Evolutionary conservation across 1,140 invertebrate species (phyloP), one percentile per base, ranked within the genome.

Genomic region (Drosophila orosa): DNA sequence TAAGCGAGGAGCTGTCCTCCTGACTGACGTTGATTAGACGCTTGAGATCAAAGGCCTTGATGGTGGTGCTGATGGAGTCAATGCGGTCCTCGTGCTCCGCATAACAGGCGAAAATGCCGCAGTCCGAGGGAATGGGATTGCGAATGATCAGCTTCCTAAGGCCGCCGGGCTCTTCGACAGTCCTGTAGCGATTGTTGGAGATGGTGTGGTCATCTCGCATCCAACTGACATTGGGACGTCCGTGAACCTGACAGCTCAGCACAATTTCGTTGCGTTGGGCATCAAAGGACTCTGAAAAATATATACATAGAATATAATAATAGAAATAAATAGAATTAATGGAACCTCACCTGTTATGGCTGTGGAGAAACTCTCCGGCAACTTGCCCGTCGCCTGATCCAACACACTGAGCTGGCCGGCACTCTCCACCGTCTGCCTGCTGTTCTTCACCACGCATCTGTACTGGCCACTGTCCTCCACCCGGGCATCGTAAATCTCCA

Each of bases 191-290:
- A 29, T 93, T 93, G 52, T 92, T 90, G n/a, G 94, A 85, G 31
- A 94, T 89, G 48, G 93, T 90, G 54, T 89, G 82, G 35, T 94
- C 94, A 74, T 96, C 94, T 73, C 95, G 95, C 54, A 94, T 90
- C 95, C 95, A 96, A 22, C 94, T 94, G 25, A 96, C 92, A 22
- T 86, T 92, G 13, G 95, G 94, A 62, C 94, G 92, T 37, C 94
- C 94, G 54, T 93, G 93, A 2, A 96, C 92, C 54, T 93, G 92
- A 71, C 95, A 96, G 79, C 95, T 94, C 33, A 96, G 86, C 13
- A 93, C 91, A 27, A 95, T 90, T 81, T 95, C 94, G 78, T 95
- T 94, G 13, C 87, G 80, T 13, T 76, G 75, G 9, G 79, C 80
- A 80, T 91, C 91, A 60, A 91, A 93, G 29, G 84, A 84, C 75